Conservation (phyloP, 2,113 vertebrate species). For the Anolis carolinensis region DNA sequence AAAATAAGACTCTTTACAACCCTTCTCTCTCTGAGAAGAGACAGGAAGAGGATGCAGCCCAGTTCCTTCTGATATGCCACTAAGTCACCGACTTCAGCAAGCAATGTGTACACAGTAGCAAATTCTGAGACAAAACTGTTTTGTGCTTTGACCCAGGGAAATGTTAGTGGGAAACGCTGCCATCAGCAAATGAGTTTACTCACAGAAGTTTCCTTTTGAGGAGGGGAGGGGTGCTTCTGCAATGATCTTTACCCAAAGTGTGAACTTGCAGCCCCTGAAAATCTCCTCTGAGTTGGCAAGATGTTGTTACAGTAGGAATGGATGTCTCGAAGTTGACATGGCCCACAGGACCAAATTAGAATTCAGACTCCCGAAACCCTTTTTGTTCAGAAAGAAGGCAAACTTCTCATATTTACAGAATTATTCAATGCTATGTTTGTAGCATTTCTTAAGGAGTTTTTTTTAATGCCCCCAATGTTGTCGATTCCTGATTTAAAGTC, state of each 20-base stretch:
- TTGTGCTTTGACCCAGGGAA: conserved; percentile 76
- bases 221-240: neutral
- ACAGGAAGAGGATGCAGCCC: conserved; percentile 88
- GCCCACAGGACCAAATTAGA: neutral
- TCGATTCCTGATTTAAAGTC: neutral
- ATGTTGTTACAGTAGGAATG: neutral
- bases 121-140: conserved; percentile 74
- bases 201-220: conserved; percentile 75
- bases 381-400: neutral
- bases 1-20: conserved; percentile 7
- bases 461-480: neutral
- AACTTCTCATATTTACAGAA: neutral
- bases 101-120: conserved; percentile 75
- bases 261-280: neutral
- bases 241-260: neutral
- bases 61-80: conserved; percentile 87
- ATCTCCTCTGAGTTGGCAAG: neutral
- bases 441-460: neutral
- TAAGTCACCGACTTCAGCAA: conserved; percentile 72
- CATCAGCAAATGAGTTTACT: conserved; percentile 83
- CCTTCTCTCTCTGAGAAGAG: conserved; percentile 70
- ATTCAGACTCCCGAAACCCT: neutral
- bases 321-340: neutral
- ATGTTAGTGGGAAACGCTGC: conserved; percentile 77
- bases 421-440: neutral